Conservation (phyloP, 2,797 vertebrate species). For the Podarcis lilfordi region DNA sequence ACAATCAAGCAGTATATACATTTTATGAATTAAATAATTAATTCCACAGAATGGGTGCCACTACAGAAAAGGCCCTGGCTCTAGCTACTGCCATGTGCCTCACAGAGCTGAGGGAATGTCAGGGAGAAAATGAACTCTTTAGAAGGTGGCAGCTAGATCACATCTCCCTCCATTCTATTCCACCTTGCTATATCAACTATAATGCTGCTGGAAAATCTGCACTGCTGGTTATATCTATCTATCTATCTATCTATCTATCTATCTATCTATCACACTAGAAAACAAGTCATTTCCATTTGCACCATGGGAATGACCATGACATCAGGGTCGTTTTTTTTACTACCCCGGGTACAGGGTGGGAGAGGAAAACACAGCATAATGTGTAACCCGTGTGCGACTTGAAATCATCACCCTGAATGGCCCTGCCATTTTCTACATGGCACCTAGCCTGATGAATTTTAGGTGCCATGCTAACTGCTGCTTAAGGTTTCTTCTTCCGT, state of each 20-base stretch:
- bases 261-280: neutral
- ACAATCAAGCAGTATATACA: neutral
- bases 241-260: too few relatives aligned
- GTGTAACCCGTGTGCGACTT: neutral
- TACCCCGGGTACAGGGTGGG: neutral
- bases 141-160: conserved; percentile 62
- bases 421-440: neutral
- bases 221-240: conserved; percentile 33
- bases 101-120: neutral
- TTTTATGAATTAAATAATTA: neutral
- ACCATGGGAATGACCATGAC: neutral
- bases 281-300: neutral
- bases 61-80: neutral
- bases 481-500: neutral
- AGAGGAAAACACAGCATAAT: neutral
- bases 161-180: conserved; percentile 59
- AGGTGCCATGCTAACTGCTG: neutral
- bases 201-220: conserved; percentile 62
- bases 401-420: neutral
- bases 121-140: conserved; percentile 66
- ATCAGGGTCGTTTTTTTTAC: too few relatives aligned
- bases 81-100: neutral
- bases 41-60: neutral
- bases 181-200: conserved; percentile 64
- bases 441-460: neutral